Evolutionary conservation across 2,797 vertebrate species (phyloP), one percentile per base, ranked within the genome.

Genomic region (Pagetopsis macropterus): DNA sequence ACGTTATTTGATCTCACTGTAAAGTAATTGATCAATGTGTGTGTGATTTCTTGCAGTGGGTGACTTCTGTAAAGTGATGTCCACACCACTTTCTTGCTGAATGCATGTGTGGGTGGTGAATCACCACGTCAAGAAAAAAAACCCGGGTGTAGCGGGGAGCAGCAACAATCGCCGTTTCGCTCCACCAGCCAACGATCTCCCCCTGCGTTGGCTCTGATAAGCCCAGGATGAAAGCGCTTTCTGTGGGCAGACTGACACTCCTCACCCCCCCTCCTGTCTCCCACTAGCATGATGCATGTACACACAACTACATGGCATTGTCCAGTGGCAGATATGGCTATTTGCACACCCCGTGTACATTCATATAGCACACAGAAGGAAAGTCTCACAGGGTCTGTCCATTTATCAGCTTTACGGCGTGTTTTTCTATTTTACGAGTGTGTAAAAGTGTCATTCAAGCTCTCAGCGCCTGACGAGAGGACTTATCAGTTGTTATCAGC

Each of bases 401-500:
- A 85, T 82, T 78, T 72, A 78, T 76, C 79, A 70, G 69, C 74
- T 88, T 88, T 81, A 88, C 9, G 12, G 37, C 1, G 4, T 68
- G 83, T 79, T 77, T 73, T 12, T 56, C 67, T n/a, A 65, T 83
- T 91, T 91, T 81, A 88, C 13, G 48, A 75, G 65, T 52, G 76
- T 73, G 75, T 92, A 83, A 88, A 91, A 91, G 88, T 80, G 86
- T 84, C 80, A 75, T 45, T 84, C 65, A 70, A 41, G 70, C 81
- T 84, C 75, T 88, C 66, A 70, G 80, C 56, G 66, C 56, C 65
- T 45, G 61, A 86, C 75, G 81, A 84, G 75, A 75, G 67, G 79
- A 83, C 93, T 93, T 93, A 94, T 96, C 94, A 89, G 93, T 87
- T 93, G 94, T 95, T 93, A 91, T 96, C 94, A 87, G 89, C 92